Evolutionary conservation across 1,140 invertebrate genomes (phyloP).

Genomic region (Aradophagus sp.): DNA sequence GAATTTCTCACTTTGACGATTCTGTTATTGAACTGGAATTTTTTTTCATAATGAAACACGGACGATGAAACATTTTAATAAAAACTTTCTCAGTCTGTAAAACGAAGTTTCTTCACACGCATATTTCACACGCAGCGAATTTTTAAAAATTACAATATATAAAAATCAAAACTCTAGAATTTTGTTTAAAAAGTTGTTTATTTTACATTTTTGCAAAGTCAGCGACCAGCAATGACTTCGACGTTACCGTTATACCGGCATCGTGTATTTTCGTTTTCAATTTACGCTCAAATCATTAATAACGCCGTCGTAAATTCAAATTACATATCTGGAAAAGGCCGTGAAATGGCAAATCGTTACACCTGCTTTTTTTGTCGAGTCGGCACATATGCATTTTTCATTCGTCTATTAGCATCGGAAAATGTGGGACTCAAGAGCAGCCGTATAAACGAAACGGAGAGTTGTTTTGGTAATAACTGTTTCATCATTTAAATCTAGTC

Average conservation of each 20-base stretch:
- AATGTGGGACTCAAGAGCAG: constrained; percentile 17
- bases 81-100: no score
- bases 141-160: no score
- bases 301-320: constrained; percentile 26
- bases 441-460: constrained; percentile 36
- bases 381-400: constrained; percentile 22
- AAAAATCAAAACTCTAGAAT: no score
- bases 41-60: no score
- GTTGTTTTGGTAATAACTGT: constrained; percentile 49
- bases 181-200: neutral
- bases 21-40: no score
- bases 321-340: constrained; percentile 14
- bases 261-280: constrained; percentile 18
- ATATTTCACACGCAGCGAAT: no score
- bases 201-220: neutral
- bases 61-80: no score
- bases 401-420: constrained; percentile 25
- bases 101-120: no score
- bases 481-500: constrained; percentile 51
- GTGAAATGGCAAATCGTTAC: no score
- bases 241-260: neutral
- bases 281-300: constrained; percentile 16
- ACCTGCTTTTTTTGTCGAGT: constrained; percentile 21
- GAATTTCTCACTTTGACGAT: no score
- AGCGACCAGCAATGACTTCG: no score